Evolutionary conservation across 1,140 invertebrate genomes (phyloP).

Genomic region (Zaprionus kolodkinae): DNA sequence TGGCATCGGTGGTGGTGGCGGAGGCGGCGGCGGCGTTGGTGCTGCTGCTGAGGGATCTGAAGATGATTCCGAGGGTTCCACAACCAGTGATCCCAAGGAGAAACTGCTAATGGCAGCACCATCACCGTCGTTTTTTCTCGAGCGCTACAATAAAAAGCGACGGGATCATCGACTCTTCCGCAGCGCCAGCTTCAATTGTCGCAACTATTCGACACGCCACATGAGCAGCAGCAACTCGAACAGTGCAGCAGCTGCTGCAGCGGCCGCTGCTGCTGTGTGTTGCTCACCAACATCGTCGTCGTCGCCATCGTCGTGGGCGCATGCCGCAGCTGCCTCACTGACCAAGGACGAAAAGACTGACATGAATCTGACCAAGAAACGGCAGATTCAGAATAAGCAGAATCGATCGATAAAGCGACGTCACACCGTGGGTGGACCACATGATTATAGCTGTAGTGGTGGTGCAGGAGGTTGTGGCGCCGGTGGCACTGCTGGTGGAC

Average conservation of each 20-base stretch:
- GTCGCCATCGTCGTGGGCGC: conserved; percentile 39
- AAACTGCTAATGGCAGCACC: conserved; percentile 66
- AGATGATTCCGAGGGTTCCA: conserved; percentile 83
- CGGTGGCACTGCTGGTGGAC: conserved; percentile 20
- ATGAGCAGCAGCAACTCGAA: conserved; percentile 36
- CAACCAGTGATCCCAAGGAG: conserved; percentile 83
- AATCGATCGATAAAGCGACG: conserved; percentile 91
- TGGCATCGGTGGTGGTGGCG: conserved; percentile 26
- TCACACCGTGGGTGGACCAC: conserved; percentile 96
- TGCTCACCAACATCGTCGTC: conserved; percentile 53
- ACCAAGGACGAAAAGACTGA: conserved; percentile 93
- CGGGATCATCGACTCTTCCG: conserved; percentile 82
- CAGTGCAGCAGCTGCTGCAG: conserved; percentile 25
- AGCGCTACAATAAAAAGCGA: conserved; percentile 83
- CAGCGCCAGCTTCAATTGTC: conserved; percentile 82
- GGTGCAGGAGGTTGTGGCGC: conserved; percentile 1
- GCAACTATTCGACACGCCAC: conserved; percentile 77
- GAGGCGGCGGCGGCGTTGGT: neutral
- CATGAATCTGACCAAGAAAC: conserved; percentile 90
- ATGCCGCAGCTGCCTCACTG: conserved; percentile 84
- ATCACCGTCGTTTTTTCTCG: conserved; percentile 80
- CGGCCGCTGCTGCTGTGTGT: conserved; percentile 48
- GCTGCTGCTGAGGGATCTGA: conserved; percentile 59
- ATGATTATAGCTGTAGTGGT: conserved; percentile 86
- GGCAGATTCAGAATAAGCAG: conserved; percentile 86